Conservation (phyloP, 2,888 invertebrate genomes). For the Mechanitis messenoides region DNA sequence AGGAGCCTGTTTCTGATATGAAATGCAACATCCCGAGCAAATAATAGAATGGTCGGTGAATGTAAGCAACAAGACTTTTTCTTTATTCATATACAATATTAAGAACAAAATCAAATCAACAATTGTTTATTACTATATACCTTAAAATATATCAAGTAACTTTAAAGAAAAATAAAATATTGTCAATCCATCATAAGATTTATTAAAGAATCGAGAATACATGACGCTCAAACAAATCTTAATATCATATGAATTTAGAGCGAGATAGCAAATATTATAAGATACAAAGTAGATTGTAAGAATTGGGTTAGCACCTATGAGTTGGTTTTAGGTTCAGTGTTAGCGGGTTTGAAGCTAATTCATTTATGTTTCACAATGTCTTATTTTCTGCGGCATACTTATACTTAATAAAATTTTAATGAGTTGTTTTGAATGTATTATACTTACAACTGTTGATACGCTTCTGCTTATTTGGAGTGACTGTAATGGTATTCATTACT, state of each 20-base stretch:
- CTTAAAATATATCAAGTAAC: too few relatives aligned
- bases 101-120: too few relatives aligned
- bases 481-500: slow-evolving; percentile 1
- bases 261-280: slow-evolving; percentile 68
- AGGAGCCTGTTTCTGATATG: slow-evolving; percentile 66
- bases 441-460: too few relatives aligned
- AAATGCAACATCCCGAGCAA: slow-evolving; percentile 68
- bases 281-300: slow-evolving; percentile 77
- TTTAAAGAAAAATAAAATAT: too few relatives aligned
- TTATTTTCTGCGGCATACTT: slow-evolving; percentile 62
- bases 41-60: slow-evolving; percentile 58
- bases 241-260: slow-evolving; percentile 75
- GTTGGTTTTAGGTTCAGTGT: slow-evolving; percentile 64
- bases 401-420: not conserved
- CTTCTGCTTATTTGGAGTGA: slow-evolving; percentile 4
- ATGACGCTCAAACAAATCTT: slow-evolving; percentile 74
- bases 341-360: slow-evolving; percentile 59
- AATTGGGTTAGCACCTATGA: slow-evolving; percentile 77
- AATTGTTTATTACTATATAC: too few relatives aligned
- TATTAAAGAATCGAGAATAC: slow-evolving; percentile 66
- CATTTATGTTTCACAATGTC: slow-evolving; percentile 75
- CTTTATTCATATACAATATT: slow-evolving; percentile 15
- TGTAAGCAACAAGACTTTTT: slow-evolving; percentile 43
- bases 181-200: slow-evolving; percentile 53
- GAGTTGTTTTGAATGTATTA: not conserved